phyloP scores from a whole-genome alignment of 2,113 vertebrate species.

The Siniperca knerii region DNA sequence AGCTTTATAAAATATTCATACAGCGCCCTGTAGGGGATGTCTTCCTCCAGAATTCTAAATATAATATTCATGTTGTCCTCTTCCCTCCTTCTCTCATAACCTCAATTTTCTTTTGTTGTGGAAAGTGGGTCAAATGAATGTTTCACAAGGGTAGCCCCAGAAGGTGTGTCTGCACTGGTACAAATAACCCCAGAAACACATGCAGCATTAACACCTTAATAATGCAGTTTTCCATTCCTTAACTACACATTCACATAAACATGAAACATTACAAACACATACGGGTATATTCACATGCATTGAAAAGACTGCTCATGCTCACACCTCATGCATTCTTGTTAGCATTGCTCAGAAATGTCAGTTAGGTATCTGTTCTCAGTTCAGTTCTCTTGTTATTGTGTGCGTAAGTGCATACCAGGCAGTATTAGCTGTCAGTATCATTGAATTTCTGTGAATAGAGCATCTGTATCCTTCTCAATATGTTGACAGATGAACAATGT shows the following conservation, averaged over 20 bases:
- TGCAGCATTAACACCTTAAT: not conserved
- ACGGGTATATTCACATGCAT: not conserved
- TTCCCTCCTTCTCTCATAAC: slow-evolving; percentile 41
- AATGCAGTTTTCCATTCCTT: not conserved
- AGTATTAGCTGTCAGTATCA: slow-evolving; percentile 28
- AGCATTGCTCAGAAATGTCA: slow-evolving; percentile 33
- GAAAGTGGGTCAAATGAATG: slow-evolving; percentile 64
- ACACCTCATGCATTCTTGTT: slow-evolving; percentile 20
- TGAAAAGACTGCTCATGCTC: not conserved
- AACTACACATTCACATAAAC: not conserved
- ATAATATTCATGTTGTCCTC: slow-evolving; percentile 73
- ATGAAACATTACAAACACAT: not conserved
- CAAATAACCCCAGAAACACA: slow-evolving; percentile 9
- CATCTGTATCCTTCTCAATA: slow-evolving; percentile 4
- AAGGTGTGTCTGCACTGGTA: slow-evolving; percentile 7
- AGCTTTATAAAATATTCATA: slow-evolving; percentile 68
- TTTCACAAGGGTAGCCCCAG: slow-evolving; percentile 21
- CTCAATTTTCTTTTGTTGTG: slow-evolving; percentile 46
- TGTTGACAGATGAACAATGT: not conserved
- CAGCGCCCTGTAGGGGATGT: slow-evolving; percentile 43
- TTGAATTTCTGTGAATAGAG: not conserved
- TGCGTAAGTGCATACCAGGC: slow-evolving; percentile 35
- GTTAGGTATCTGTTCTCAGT: slow-evolving; percentile 15
- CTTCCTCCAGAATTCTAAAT: slow-evolving; percentile 60
- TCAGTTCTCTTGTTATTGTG: not conserved